These are phyloP conservation scores for Dromiciops gliroides DNA, from an alignment of 2,113 vertebrate genomes.

Conservation along the genomic window DNA sequence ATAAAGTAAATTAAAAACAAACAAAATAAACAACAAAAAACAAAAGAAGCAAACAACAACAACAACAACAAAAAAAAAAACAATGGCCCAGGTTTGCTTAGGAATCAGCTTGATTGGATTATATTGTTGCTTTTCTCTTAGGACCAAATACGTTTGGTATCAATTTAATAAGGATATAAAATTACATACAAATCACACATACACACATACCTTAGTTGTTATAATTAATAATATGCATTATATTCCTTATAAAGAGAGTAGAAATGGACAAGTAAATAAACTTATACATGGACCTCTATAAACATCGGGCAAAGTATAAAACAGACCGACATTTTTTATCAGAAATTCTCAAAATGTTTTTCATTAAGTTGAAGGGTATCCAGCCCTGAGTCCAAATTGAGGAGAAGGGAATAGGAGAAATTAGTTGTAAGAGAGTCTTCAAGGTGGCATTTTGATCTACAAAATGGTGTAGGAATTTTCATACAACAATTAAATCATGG, in stretches of 20 bases:
- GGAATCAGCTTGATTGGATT: conserved; percentile 43
- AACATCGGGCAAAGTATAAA: neutral
- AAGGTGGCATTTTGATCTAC: neutral
- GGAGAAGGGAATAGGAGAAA: neutral
- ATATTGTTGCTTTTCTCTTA: conserved; percentile 60
- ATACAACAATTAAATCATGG: neutral
- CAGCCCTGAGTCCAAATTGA: neutral
- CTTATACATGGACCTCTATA: neutral
- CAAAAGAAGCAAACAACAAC: too few species aligned
- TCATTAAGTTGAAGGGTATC: neutral
- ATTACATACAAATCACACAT: too few species aligned
- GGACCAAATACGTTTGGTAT: neutral
- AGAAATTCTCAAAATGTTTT: neutral
- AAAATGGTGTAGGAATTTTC: neutral
- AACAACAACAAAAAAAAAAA: too few species aligned
- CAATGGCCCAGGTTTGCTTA: conserved; percentile 12
- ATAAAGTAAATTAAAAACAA: too few species aligned
- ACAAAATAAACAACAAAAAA: too few species aligned
- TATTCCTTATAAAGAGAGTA: neutral
- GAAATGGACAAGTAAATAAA: neutral
- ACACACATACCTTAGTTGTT: too few species aligned
- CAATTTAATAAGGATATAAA: too few species aligned
- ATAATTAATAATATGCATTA: neutral
- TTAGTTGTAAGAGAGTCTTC: neutral
- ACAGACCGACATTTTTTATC: neutral